These are phyloP conservation scores for Epinephelus cyanopodus DNA, from an alignment of 2,113 vertebrate species.

Conservation along the genomic window DNA sequence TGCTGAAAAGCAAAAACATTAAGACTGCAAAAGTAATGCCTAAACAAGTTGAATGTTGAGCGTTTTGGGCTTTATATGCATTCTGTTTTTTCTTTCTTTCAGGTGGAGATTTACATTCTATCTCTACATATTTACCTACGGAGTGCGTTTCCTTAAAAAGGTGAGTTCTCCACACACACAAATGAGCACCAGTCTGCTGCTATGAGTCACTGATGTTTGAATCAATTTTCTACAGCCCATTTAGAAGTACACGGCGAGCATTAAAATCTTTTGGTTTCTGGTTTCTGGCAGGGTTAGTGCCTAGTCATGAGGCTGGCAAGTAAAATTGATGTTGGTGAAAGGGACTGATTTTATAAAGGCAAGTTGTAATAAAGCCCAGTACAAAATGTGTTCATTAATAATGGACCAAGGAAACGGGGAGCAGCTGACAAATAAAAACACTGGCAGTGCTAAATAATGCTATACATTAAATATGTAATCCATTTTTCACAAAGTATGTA, in stretches of 20 bases:
- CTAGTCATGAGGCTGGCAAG: neutral
- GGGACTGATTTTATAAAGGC: neutral
- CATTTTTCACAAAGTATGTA: neutral
- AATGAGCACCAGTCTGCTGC: neutral
- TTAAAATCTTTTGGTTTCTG: conserved; percentile 14
- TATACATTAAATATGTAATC: conserved; percentile 15
- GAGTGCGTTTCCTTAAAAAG: conserved; percentile 96
- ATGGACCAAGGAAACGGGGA: conserved; percentile 4
- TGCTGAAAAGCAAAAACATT: neutral
- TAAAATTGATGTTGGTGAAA: neutral
- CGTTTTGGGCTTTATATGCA: neutral
- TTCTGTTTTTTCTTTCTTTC: conserved; percentile 78
- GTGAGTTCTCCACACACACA: conserved; percentile 80
- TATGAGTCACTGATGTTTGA: conserved; percentile 20
- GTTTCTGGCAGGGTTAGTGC: neutral
- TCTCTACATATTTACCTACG: conserved; percentile 97
- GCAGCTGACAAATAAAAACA: conserved; percentile 36
- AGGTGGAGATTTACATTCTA: conserved; percentile 99
- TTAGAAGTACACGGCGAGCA: neutral
- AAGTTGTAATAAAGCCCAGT: neutral
- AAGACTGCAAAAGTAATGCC: neutral
- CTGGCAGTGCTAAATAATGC: neutral
- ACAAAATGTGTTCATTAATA: neutral
- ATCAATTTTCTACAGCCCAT: neutral
- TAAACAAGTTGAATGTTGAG: neutral